Evolutionary conservation across 1,140 invertebrate species (phyloP).

Genomic region (Drosophila ambigua): DNA sequence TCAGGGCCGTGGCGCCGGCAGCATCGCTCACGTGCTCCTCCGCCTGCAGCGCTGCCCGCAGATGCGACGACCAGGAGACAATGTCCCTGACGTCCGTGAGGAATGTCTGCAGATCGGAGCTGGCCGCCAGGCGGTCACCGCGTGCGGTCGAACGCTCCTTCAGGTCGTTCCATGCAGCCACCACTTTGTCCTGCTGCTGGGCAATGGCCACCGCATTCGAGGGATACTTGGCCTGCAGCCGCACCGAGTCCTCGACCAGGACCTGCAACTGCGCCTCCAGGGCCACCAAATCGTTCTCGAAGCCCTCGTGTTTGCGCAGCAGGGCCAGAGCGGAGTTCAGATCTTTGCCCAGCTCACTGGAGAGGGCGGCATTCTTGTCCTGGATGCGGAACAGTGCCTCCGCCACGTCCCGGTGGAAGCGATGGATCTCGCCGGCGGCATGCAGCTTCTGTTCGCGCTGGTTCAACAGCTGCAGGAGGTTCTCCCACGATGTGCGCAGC

Average conservation of each 20-base stretch:
- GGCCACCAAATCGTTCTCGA: slow-evolving; percentile 97
- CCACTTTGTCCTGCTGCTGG: slow-evolving; percentile 92
- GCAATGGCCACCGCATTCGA: slow-evolving; percentile 96
- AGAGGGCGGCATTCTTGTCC: slow-evolving; percentile 93
- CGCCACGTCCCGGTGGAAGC: slow-evolving; percentile 97
- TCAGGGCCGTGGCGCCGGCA: slow-evolving; percentile 93
- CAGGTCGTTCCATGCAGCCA: slow-evolving; percentile 94
- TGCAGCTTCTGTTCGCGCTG: slow-evolving; percentile 93
- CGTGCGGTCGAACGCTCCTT: slow-evolving; percentile 92
- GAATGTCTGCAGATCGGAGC: slow-evolving; percentile 95
- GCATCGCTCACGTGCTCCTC: slow-evolving; percentile 94
- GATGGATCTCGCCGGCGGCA: slow-evolving; percentile 97
- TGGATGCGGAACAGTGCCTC: slow-evolving; percentile 96
- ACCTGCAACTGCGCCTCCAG: slow-evolving; percentile 96
- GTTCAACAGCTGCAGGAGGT: slow-evolving; percentile 93
- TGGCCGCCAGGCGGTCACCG: slow-evolving; percentile 92
- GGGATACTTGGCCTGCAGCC: slow-evolving; percentile 95
- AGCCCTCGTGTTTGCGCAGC: slow-evolving; percentile 94
- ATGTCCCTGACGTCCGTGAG: slow-evolving; percentile 92
- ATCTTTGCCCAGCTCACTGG: slow-evolving; percentile 94
- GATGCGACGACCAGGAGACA: slow-evolving; percentile 93
- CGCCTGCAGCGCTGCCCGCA: slow-evolving; percentile 91
- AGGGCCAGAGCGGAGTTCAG: slow-evolving; percentile 93
- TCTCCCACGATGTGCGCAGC: slow-evolving; percentile 93
- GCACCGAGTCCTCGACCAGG: slow-evolving; percentile 95